Percentiles rank a stretch among this genome's conserved stretches.
phyloP scores from a whole-genome alignment of 2,888 invertebrate species.

The Steinernema scapterisci region DNA sequence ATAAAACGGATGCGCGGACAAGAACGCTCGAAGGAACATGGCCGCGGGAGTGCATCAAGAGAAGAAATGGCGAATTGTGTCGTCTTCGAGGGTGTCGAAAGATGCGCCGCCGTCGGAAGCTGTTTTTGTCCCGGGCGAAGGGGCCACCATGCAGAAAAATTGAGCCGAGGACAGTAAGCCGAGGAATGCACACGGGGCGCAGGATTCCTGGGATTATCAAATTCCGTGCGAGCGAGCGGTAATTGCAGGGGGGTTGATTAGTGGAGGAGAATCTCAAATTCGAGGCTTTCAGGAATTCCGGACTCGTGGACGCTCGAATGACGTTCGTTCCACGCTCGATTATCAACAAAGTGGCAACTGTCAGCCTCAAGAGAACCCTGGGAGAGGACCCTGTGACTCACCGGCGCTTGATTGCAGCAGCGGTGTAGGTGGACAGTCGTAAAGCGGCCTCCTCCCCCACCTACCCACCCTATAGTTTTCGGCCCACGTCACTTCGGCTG shows the following conservation, averaged over 20 bases:
- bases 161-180: background rate
- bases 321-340: background rate
- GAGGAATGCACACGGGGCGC: conserved; percentile 9
- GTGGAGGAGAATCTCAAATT: background rate
- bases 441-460: background rate
- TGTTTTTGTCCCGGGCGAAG: background rate
- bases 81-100: conserved; percentile 7
- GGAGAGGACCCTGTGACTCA: background rate
- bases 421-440: conserved; percentile 8
- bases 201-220: background rate
- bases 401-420: conserved; percentile 10
- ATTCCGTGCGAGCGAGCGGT: background rate
- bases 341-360: conserved; percentile 8
- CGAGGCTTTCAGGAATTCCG: conserved; percentile 3
- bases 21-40: background rate
- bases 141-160: background rate
- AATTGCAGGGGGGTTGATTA: background rate
- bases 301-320: background rate
- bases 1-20: conserved; percentile 29
- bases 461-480: background rate
- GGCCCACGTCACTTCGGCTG: background rate
- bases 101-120: background rate
- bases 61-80: conserved; percentile 26
- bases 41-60: conserved; percentile 11
- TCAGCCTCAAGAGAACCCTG: background rate